These are phyloP conservation scores for Neotragus moschatus DNA, from an alignment of 2,113 vertebrate genomes.

Conservation along the genomic window DNA sequence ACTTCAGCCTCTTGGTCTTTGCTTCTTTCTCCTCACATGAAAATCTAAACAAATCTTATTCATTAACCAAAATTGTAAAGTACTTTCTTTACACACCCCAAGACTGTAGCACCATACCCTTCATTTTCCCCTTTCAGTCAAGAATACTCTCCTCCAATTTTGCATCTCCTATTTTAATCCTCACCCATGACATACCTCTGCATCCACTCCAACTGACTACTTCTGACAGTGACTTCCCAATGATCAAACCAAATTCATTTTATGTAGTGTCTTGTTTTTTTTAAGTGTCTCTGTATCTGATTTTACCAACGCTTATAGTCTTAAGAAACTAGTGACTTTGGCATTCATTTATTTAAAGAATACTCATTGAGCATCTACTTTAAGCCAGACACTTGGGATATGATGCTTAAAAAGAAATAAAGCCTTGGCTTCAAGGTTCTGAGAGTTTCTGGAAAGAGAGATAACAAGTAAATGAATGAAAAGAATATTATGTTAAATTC, in stretches of 20 bases:
- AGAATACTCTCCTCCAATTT: background rate
- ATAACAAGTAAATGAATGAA: background rate
- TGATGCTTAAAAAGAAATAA: background rate
- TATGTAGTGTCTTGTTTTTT: background rate
- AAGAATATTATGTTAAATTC: background rate
- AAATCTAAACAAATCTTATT: background rate
- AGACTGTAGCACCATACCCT: background rate
- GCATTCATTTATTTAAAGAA: background rate
- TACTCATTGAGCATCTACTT: background rate
- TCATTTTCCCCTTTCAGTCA: background rate
- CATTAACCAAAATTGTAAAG: background rate
- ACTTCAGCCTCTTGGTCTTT: background rate
- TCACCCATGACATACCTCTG: background rate
- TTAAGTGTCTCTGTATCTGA: background rate
- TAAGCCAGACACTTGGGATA: background rate
- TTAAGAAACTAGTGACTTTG: constrained; percentile 9
- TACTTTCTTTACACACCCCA: background rate
- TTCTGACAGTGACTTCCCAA: background rate
- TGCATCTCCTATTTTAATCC: background rate
- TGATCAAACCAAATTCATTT: background rate
- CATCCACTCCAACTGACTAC: background rate
- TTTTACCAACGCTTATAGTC: background rate
- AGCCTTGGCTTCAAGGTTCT: background rate
- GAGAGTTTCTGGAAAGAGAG: background rate
- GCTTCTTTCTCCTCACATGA: background rate